Percentiles rank a stretch among this genome's conserved stretches.
phyloP scores from a whole-genome alignment of 2,113 vertebrate genomes.

The Pachyramphus minor region DNA sequence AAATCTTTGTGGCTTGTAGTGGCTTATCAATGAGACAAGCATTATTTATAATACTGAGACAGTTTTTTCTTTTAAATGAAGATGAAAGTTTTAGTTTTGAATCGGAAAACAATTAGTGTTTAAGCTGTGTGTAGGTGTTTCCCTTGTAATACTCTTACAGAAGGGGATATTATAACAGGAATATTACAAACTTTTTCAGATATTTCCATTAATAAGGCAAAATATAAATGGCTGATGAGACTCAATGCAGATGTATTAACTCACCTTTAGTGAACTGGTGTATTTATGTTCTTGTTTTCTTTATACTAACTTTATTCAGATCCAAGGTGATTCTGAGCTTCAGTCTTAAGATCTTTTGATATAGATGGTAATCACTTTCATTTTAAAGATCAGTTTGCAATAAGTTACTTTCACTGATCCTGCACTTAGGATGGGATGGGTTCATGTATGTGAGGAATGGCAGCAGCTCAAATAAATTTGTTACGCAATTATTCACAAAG shows the following conservation, averaged over 20 bases:
- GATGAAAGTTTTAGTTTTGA: not conserved
- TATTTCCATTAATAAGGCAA: not conserved
- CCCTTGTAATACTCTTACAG: not conserved
- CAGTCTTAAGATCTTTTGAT: not conserved
- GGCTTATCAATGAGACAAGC: not conserved
- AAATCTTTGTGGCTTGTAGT: not conserved
- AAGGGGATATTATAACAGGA: not conserved
- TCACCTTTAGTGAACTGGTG: not conserved
- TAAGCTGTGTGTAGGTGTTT: not conserved
- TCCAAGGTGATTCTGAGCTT: not conserved
- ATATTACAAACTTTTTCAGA: not conserved
- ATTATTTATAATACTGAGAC: not conserved
- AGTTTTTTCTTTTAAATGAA: not conserved
- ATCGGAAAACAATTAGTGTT: not conserved
- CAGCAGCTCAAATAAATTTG: not conserved
- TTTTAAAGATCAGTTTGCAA: not conserved
- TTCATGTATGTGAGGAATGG: not conserved
- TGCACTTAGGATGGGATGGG: accelerated
- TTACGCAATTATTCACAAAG: not conserved
- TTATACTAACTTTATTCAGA: not conserved
- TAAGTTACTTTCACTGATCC: not conserved
- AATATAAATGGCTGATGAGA: not conserved
- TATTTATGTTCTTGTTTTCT: not conserved
- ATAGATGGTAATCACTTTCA: not conserved
- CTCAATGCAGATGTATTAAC: not conserved